Evolutionary conservation across 2,888 invertebrate species (phyloP).

Genomic region (Cosmopolites sordidus): DNA sequence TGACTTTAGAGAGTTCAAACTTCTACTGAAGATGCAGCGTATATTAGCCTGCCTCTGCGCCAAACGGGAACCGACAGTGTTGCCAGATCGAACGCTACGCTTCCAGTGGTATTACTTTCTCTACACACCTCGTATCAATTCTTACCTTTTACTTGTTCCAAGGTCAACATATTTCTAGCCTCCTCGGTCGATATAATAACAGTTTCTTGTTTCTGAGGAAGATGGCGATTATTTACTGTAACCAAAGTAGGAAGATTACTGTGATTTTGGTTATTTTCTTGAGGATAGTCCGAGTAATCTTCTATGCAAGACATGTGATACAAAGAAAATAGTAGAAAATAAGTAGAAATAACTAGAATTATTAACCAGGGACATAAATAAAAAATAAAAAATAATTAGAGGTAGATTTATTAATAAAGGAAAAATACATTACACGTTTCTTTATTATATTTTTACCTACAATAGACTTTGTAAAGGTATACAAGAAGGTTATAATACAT

Average conservation of each 20-base stretch:
- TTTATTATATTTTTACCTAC: constrained; percentile 22
- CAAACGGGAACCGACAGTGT: too few relatives aligned
- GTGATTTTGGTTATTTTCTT: constrained; percentile 47
- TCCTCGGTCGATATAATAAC: constrained; percentile 46
- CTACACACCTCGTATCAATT: too few relatives aligned
- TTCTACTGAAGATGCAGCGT: too few relatives aligned
- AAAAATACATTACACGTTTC: constrained; percentile 47
- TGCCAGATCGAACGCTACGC: too few relatives aligned
- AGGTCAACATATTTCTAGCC: constrained; percentile 38
- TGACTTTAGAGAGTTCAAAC: too few relatives aligned
- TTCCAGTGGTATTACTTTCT: too few relatives aligned
- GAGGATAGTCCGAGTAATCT: constrained; percentile 38
- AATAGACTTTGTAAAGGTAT: constrained; percentile 17
- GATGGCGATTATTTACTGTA: constrained; percentile 41
- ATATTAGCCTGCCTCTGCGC: too few relatives aligned
- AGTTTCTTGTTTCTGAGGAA: constrained; percentile 42
- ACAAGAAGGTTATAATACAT: constrained; percentile 32
- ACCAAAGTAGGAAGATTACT: constrained; percentile 44
- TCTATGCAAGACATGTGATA: constrained; percentile 24
- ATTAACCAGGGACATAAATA: background rate
- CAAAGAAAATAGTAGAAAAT: too few relatives aligned
- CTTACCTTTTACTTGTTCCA: constrained; percentile 23
- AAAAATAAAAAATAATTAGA: constrained; percentile 40
- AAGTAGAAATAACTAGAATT: too few relatives aligned
- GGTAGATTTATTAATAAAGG: constrained; percentile 53